Evolutionary conservation across 2,888 invertebrate genomes (phyloP), one percentile per base, ranked within the genome.

Genomic region (Platycheirus rosarum): DNA sequence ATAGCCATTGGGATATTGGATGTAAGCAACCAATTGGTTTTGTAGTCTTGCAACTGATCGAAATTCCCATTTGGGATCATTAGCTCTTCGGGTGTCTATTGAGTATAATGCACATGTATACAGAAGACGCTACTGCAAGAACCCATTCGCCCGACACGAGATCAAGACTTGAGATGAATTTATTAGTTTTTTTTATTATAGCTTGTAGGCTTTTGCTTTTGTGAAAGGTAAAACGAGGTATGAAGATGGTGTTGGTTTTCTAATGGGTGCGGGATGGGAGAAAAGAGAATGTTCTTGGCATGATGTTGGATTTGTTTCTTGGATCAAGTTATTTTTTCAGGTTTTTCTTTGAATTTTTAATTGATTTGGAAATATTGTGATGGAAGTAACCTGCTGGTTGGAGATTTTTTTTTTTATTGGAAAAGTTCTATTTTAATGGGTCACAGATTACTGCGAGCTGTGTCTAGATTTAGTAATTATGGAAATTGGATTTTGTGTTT

Each of bases 11-110:
- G 66, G 23, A 13, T 13, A 55, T 40, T 57, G 26, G 26, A 26
- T 0, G 60, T n/a, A 42, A 66, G 57, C 40, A 23, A 69, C 68
- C 74, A 57, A 68, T 69, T 57, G 73, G 18, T 23, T 49, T 35
- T 18, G 9, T 51, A 46, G 40, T 48, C 32, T 23, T 14, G 40
- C 29, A 2, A 23, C 8, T 74, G 68, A 8, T 75, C 57, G 57
- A 70, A 70, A 76, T 65, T 53, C 51, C 69, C 75, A 70, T 80
- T 57, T 80, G 60, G 51, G 32, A 65, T 53, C 76, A 80, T 80
- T 80, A 80, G 63, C 63, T 65, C 26, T 20, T 51, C 23, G 18
- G 49, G 32, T 60, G 55, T 29, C 46, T 46, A 18, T 29, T 49
- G 49, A 11, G n/a, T 44, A n/a, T n/a, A 16, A 4, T 44, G 44